These are phyloP conservation scores for Desmodus rotundus DNA, from an alignment of 2,113 vertebrate species.

Conservation along the genomic window DNA sequence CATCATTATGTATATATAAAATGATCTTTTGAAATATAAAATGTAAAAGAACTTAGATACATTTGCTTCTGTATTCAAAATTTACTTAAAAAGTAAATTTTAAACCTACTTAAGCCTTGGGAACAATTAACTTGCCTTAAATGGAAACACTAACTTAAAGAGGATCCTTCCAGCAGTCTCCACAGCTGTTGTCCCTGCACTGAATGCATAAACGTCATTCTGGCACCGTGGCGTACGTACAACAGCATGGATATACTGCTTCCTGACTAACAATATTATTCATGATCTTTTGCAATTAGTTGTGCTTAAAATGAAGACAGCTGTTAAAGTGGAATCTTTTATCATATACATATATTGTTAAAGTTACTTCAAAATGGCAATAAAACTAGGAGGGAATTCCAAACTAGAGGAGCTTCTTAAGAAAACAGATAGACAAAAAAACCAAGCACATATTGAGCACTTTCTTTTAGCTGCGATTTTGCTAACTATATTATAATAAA, in stretches of 20 bases:
- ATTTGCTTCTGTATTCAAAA: constrained; percentile 24
- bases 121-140: constrained; percentile 51
- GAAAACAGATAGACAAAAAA: not conserved
- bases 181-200: constrained; percentile 41
- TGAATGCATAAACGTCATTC: constrained; percentile 28
- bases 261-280: constrained; percentile 46
- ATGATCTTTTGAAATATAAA: too few relatives aligned
- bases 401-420: not conserved
- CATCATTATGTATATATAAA: not conserved
- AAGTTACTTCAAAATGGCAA: constrained; percentile 29
- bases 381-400: constrained; percentile 19
- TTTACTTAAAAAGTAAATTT: constrained; percentile 11
- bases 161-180: not conserved
- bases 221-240: not conserved
- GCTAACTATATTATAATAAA: not conserved
- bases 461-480: not conserved
- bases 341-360: constrained; percentile 49
- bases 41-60: not conserved
- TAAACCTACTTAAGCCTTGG: constrained; percentile 8
- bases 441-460: not conserved
- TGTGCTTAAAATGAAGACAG: constrained; percentile 60
- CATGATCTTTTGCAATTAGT: constrained; percentile 52
- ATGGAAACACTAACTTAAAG: constrained; percentile 31
- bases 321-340: constrained; percentile 48
- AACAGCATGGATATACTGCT: not conserved